Evolutionary conservation across 2,888 invertebrate species (phyloP), one percentile per base, ranked within the genome.

Genomic region (Mesorhabditis belari): DNA sequence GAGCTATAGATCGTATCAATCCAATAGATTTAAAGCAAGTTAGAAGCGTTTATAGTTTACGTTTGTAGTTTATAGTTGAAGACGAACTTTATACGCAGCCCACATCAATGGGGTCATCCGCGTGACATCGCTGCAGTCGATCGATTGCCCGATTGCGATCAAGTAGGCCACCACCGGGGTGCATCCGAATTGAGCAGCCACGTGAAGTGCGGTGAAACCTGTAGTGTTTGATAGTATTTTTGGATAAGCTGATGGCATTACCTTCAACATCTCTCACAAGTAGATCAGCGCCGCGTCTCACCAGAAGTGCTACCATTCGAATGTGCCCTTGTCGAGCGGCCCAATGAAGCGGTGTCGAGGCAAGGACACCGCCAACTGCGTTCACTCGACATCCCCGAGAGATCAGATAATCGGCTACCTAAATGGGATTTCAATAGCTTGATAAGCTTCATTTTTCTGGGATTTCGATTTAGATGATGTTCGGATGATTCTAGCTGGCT

Each of bases 61-160:
- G 3, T 4, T 21, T n/a, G 26, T 25, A 21, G 24, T 5, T 6
- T 21, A 54, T 5, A n/a, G 5, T 24, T 54, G 26, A 21, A 6
- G 6, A 35, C 44, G 12, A 9, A 65, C 71, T 53, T 74, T 72
- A 24, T 92, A 92, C 59, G 91, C 88, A 29, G 93, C 88, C 94
- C 95, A 96, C 96, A 98, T 98, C 17, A 95, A 86, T 55, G 96
- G 90, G 19, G 96, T 96, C 92, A 96, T 94, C 65, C 94, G 94
- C 73, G 89, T 90, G 69, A 88, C 88, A 83, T 98, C 96, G 54
- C 88, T 86, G 76, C 88, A 85, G 84, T 98, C 93, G 0, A 92
- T 89, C 82, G 89, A 88, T 54, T 89, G 88, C 3, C 76, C 76
- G 51, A 92, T 90, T 58, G 96, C 95, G 71, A 96, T 88, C 75